Conservation (phyloP, 2,888 invertebrate species). For the Caenorhabditis sp. region DNA sequence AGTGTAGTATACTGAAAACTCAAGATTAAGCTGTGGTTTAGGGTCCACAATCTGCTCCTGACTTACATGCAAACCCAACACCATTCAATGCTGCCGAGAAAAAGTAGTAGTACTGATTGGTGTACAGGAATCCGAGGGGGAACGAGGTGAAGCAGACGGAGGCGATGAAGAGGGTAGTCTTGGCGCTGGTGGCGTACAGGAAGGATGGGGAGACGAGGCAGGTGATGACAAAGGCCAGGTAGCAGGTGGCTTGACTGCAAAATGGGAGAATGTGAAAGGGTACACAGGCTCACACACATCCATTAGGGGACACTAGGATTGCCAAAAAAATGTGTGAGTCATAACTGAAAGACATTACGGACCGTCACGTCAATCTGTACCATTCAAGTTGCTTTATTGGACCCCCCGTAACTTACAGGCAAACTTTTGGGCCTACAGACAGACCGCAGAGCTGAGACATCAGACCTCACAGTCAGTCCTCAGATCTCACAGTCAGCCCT, state of each 20-base stretch:
- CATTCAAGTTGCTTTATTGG: too few relatives aligned
- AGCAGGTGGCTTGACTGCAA: slow-evolving; percentile 71
- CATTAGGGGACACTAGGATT: too few relatives aligned
- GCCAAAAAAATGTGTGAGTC: too few relatives aligned
- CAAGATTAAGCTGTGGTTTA: not conserved
- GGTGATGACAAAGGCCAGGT: slow-evolving; percentile 67
- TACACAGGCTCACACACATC: too few relatives aligned
- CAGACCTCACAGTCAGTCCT: too few relatives aligned
- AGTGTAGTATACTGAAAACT: slow-evolving; percentile 71
- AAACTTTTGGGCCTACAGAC: too few relatives aligned
- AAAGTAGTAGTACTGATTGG: slow-evolving; percentile 71
- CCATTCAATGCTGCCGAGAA: slow-evolving; percentile 68
- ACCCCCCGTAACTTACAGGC: too few relatives aligned
- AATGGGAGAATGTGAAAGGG: not conserved
- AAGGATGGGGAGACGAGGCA: slow-evolving; percentile 69
- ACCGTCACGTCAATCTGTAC: too few relatives aligned
- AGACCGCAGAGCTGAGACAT: too few relatives aligned
- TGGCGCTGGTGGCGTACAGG: slow-evolving; percentile 66
- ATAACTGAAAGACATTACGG: too few relatives aligned
- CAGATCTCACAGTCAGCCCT: too few relatives aligned
- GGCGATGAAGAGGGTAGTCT: slow-evolving; percentile 65
- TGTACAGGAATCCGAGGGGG: slow-evolving; percentile 69
- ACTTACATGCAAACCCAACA: slow-evolving; percentile 73
- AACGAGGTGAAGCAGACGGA: slow-evolving; percentile 67
- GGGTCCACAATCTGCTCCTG: too few relatives aligned